phyloP scores from a whole-genome alignment of 2,113 vertebrate genomes.

The Pithys albifrons region DNA sequence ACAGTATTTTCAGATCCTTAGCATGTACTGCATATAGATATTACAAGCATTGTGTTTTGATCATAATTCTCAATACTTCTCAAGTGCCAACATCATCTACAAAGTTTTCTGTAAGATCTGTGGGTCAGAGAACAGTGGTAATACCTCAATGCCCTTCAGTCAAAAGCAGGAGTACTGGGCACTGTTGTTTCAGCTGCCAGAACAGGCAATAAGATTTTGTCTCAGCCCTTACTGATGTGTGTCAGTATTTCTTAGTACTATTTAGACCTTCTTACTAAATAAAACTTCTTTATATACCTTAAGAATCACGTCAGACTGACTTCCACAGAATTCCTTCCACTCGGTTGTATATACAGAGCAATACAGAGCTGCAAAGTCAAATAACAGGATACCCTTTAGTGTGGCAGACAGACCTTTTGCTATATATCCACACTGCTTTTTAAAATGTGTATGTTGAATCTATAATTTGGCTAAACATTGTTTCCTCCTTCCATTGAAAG shows the following conservation, averaged over 20 bases:
- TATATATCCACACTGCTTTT: not conserved
- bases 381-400: not conserved
- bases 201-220: not conserved
- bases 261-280: not conserved
- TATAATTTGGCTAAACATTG: not conserved
- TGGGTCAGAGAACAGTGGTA: not conserved
- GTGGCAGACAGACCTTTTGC: not conserved
- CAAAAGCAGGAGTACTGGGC: not conserved
- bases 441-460: not conserved
- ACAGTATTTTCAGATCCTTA: not conserved
- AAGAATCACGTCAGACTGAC: not conserved
- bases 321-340: not conserved
- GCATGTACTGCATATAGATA: not conserved
- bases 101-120: not conserved
- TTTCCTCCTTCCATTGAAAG: not conserved
- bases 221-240: not conserved
- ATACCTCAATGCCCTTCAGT: not conserved
- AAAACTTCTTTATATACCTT: not conserved
- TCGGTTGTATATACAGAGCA: not conserved
- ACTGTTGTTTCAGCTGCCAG: not conserved
- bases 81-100: not conserved
- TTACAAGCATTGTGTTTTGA: not conserved
- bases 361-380: not conserved
- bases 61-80: not conserved
- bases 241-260: not conserved